Evolutionary conservation across 2,797 vertebrate species (phyloP).

Genomic region (Phrynocephalus guinanensis): DNA sequence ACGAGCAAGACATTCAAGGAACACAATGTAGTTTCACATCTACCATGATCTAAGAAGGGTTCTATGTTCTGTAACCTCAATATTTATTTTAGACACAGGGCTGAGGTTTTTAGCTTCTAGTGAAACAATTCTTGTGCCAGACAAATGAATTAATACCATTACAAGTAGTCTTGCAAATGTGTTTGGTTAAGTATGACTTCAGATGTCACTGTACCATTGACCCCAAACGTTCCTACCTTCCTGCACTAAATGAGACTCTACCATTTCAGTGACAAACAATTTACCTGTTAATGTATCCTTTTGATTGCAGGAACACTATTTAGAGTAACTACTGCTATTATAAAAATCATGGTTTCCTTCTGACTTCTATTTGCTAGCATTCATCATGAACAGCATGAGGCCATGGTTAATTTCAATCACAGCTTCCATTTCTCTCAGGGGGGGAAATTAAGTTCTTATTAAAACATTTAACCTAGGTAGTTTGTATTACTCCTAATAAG

Average conservation of each 20-base stretch:
- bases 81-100: neutral
- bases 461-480: constrained; percentile 45
- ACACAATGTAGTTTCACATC: neutral
- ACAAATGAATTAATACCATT: constrained; percentile 7
- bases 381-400: constrained; percentile 75
- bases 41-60: neutral
- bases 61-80: neutral
- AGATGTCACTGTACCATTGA: neutral
- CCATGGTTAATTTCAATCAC: constrained; percentile 75
- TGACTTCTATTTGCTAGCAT: constrained; percentile 63
- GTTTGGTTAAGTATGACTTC: neutral
- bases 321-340: constrained; percentile 68
- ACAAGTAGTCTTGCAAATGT: neutral
- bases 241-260: neutral
- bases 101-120: neutral
- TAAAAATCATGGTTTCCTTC: constrained; percentile 65
- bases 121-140: neutral
- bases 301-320: constrained; percentile 61
- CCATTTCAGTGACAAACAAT: constrained; percentile 22
- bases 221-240: neutral
- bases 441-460: constrained; percentile 65
- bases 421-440: constrained; percentile 66
- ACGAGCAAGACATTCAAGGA: neutral
- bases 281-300: constrained; percentile 51
- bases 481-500: constrained; percentile 56